Evolutionary conservation across 2,113 vertebrate species (phyloP).

Genomic region (Trichomycterus rosablanca): DNA sequence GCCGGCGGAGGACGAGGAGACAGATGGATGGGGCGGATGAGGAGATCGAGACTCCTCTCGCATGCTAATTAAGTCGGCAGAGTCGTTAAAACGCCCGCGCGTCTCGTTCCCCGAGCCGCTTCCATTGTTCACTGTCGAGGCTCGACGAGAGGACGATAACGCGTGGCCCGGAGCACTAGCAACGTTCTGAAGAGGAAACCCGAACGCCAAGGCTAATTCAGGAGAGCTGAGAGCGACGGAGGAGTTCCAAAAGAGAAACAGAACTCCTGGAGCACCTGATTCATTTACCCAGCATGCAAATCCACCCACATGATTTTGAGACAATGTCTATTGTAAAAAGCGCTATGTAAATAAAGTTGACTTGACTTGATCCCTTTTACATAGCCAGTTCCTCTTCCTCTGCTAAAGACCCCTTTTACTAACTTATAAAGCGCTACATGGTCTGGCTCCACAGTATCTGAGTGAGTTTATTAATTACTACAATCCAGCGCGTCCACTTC

Average conservation of each 20-base stretch:
- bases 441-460: too few species aligned
- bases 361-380: too few species aligned
- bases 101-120: constrained; percentile 8
- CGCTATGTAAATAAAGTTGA: too few species aligned
- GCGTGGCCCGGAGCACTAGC: background rate
- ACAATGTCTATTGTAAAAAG: too few species aligned
- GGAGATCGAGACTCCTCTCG: background rate
- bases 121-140: constrained; percentile 8
- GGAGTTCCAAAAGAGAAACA: constrained; percentile 28
- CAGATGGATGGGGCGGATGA: background rate
- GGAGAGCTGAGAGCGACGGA: background rate
- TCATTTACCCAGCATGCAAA: too few species aligned
- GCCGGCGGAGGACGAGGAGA: background rate
- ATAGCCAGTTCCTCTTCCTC: too few species aligned
- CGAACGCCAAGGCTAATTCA: constrained; percentile 10
- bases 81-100: background rate
- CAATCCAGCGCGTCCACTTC: too few species aligned
- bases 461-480: too few species aligned
- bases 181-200: background rate
- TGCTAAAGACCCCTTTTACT: too few species aligned
- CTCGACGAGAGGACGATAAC: background rate
- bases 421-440: too few species aligned
- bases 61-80: constrained; percentile 15
- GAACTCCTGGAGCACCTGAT: background rate
- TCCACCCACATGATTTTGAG: too few species aligned